A percentile compares a stretch with the other conserved stretches of the same genome.
phyloP scores from a whole-genome alignment of 1,140 invertebrate genomes.

The Parapsyche elsis region DNA sequence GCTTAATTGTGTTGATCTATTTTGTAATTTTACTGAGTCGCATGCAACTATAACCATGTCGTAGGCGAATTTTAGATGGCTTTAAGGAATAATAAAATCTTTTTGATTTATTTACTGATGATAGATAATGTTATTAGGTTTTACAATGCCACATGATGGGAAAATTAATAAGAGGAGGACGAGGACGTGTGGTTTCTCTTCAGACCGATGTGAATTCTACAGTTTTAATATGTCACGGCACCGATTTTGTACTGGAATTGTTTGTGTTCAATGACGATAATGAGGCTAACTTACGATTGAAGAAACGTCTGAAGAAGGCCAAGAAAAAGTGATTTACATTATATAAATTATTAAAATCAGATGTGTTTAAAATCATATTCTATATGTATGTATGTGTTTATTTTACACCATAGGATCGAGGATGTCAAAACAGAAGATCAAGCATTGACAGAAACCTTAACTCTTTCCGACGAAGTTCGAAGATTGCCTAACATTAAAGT shows the following conservation, averaged over 20 bases:
- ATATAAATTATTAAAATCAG: background rate
- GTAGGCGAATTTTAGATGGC: too few relatives aligned
- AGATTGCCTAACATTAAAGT: conserved; percentile 75
- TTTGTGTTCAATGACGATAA: conserved; percentile 83
- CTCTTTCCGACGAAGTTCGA: conserved; percentile 80
- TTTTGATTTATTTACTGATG: conserved; percentile 49
- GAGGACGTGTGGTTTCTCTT: conserved; percentile 78
- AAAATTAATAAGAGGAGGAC: conserved; percentile 78
- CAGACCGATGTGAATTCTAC: conserved; percentile 73
- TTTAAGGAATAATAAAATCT: too few relatives aligned
- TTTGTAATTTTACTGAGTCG: too few relatives aligned
- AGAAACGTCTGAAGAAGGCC: conserved; percentile 83
- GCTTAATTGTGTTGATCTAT: too few relatives aligned
- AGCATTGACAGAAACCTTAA: conserved; percentile 59
- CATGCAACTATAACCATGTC: too few relatives aligned
- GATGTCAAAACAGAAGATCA: conserved; percentile 50
- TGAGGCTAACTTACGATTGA: conserved; percentile 75
- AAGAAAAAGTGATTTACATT: conserved; percentile 59
- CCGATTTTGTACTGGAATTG: conserved; percentile 83
- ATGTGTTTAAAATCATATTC: background rate
- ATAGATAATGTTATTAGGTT: conserved; percentile 67
- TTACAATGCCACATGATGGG: conserved; percentile 80
- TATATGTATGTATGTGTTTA: background rate
- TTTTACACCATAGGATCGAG: conserved; percentile 60
- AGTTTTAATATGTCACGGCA: conserved; percentile 85